Evolutionary conservation across 2,888 invertebrate species (phyloP).

Genomic region (Geophilus truncorum): DNA sequence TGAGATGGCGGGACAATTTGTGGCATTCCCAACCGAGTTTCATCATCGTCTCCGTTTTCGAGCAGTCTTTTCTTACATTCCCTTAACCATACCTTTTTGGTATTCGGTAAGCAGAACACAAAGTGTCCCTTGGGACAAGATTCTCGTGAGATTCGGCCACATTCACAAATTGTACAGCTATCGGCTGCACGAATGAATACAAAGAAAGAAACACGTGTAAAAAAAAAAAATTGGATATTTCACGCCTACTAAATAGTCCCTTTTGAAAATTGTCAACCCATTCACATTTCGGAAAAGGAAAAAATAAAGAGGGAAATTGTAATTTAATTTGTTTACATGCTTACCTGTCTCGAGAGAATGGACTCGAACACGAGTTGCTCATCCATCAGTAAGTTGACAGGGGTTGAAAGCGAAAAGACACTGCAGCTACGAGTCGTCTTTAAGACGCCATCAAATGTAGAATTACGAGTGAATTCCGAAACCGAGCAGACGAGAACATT

Average conservation of each 20-base stretch:
- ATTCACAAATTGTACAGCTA: conserved; percentile 12
- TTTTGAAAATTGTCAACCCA: neutral
- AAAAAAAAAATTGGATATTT: neutral
- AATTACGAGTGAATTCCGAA: conserved; percentile 25
- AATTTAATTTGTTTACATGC: neutral
- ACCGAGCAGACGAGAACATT: conserved; percentile 14
- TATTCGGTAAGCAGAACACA: conserved; percentile 13
- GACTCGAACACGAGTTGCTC: neutral
- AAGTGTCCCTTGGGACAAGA: neutral
- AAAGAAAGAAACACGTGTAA: neutral
- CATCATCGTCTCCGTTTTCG: neutral
- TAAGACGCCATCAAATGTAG: conserved; percentile 5
- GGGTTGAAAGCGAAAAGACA: neutral
- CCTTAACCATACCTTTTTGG: neutral
- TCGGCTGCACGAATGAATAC: neutral
- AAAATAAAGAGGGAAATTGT: neutral
- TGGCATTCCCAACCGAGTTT: neutral
- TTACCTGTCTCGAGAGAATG: neutral
- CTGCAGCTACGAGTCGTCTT: neutral
- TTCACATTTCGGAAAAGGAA: neutral
- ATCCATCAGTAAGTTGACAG: neutral
- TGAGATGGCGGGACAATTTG: neutral
- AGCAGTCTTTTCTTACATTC: neutral
- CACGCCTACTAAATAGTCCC: neutral
- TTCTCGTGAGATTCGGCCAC: neutral